Evolutionary conservation across 2,888 invertebrate genomes (phyloP), one percentile per base, ranked within the genome.

Genomic region (Sphaerophoria taeniata): DNA sequence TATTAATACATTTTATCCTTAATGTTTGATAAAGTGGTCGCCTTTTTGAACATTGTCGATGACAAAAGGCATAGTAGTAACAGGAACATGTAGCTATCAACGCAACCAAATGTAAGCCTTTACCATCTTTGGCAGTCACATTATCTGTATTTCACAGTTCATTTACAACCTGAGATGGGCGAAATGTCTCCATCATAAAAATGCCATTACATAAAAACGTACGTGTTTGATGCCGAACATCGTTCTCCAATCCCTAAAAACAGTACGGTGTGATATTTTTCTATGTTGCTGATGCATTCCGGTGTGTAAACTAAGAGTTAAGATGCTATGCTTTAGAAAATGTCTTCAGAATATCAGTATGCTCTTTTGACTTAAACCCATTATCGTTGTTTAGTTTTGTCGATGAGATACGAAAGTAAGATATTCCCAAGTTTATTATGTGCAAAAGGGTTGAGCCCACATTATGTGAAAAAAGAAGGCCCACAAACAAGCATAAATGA

Each of bases 101-200:
- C 71, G 71, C 71, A 55, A 56, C 58, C 24, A 33, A 65, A 71
- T 60, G 63, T 76, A 70, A 75, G 70, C 70, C 56, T 43, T 65
- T 70, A 51, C 63, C 63, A 51, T 75, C 61, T 70, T 61, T 45
- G 43, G 49, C 71, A 71, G 71, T 67, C 81, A 76, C 63, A 76
- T 81, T 81, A 76, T 81, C 81, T 81, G 77, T 83, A 83, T 83
- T 78, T 83, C 65, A 83, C 83, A 73, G 83, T 74, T 83, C 83
- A 78, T 78, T 83, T 83, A 63, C 83, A 83, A 60, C 69, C 69
- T 72, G 61, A 67, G 73, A 78, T 73, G 69, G 70, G 73, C 47
- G 63, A 69, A 74, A 56, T 79, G 73, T 78, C 56, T 78, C 70
- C 63, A 63, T 78, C 67, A 83, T 78, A 83, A 74, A 82, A 82